Conservation (phyloP, 1,140 invertebrate genomes). For the Megalonaias nervosa region DNA sequence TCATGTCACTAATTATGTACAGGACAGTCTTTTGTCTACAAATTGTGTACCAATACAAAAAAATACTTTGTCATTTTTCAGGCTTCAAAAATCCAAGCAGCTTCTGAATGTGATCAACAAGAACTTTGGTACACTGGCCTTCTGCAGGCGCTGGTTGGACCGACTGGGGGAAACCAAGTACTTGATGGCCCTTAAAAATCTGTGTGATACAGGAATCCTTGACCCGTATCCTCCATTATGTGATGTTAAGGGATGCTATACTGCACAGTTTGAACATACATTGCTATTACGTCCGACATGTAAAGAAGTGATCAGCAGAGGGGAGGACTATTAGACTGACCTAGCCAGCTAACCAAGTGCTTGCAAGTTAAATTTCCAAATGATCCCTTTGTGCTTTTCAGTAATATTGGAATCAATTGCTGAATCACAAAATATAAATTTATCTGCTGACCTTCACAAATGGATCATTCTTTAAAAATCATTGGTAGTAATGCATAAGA, state of each 20-base stretch:
- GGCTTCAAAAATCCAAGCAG: slow-evolving; percentile 85
- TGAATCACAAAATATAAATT: no score
- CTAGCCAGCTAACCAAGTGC: not conserved
- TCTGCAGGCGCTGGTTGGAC: slow-evolving; percentile 99
- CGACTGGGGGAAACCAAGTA: slow-evolving; percentile 97
- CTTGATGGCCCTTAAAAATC: slow-evolving; percentile 98
- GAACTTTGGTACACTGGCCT: slow-evolving; percentile 98
- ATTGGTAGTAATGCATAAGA: no score
- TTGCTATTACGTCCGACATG: slow-evolving; percentile 97
- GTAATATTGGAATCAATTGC: no score
- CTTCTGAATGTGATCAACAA: slow-evolving; percentile 97
- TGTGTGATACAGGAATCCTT: slow-evolving; percentile 91
- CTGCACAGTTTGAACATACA: slow-evolving; percentile 99
- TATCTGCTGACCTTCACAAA: no score
- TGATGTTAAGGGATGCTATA: slow-evolving; percentile 98
- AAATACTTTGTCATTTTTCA: slow-evolving; percentile 15
- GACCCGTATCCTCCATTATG: slow-evolving; percentile 98
- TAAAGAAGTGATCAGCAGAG: slow-evolving; percentile 97
- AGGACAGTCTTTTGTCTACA: no score
- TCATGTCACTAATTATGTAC: no score
- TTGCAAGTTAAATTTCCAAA: no score
- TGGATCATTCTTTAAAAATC: no score
- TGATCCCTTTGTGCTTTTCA: no score
- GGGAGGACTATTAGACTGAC: slow-evolving; percentile 89
- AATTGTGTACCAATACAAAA: no score